Percentiles rank a stretch among this genome's conserved stretches.
Evolutionary conservation across 2,797 vertebrate genomes (phyloP).

Genomic region (Gobio occitaniae): DNA sequence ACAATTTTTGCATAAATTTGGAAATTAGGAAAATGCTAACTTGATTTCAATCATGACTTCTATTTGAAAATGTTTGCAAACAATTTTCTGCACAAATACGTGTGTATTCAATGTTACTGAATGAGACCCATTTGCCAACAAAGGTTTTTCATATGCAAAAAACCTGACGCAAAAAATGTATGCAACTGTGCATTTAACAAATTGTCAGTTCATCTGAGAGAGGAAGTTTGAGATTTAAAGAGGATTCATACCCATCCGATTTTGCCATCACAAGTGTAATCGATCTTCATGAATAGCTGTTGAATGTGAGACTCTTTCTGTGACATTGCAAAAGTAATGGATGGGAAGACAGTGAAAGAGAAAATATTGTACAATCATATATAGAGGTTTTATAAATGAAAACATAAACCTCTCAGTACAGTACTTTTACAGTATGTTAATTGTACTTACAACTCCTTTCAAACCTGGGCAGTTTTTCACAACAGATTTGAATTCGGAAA

Average conservation of each 20-base stretch:
- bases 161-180: neutral
- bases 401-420: neutral
- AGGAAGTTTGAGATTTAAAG: slow-evolving; percentile 48
- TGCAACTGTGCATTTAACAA: slow-evolving; percentile 16
- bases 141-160: neutral
- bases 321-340: slow-evolving; percentile 61
- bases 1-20: neutral
- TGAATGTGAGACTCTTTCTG: slow-evolving; percentile 79
- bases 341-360: slow-evolving; percentile 21
- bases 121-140: neutral
- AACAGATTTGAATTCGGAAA: slow-evolving; percentile 73
- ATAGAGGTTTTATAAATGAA: slow-evolving; percentile 24
- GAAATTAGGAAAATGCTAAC: neutral
- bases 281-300: slow-evolving; percentile 83
- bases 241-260: slow-evolving; percentile 79
- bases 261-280: slow-evolving; percentile 74
- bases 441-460: slow-evolving; percentile 68
- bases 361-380: neutral
- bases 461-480: slow-evolving; percentile 77
- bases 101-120: neutral
- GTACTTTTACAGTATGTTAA: neutral
- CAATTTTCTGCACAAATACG: neutral
- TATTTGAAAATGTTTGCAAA: neutral
- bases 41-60: neutral
- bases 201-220: slow-evolving; percentile 27